Evolutionary conservation across 2,113 vertebrate genomes (phyloP).

Genomic region (Madoqua kirkii): DNA sequence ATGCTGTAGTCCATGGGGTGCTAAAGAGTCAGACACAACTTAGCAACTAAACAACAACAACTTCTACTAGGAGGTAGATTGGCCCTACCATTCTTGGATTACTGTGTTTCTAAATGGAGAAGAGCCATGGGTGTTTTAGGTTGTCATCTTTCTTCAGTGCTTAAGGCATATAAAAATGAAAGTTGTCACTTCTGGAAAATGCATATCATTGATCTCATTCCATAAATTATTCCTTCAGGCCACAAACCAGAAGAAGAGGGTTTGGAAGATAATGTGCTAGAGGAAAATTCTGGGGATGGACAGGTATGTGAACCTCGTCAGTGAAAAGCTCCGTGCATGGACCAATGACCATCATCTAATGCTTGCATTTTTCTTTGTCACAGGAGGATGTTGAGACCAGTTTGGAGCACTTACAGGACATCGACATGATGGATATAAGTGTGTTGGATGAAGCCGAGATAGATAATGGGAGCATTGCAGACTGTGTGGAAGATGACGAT

Average conservation of each 20-base stretch:
- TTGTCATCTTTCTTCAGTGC: neutral
- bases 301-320: constrained; percentile 78
- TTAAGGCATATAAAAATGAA: neutral
- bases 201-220: neutral
- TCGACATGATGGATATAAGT: constrained; percentile 95
- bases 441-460: constrained; percentile 93
- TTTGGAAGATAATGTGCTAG: constrained; percentile 86
- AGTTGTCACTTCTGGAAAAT: neutral
- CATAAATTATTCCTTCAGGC: constrained; percentile 74
- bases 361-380: neutral
- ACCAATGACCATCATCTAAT: neutral
- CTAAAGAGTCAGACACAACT: neutral
- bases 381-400: constrained; percentile 89
- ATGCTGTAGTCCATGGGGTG: neutral
- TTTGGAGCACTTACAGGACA: constrained; percentile 90
- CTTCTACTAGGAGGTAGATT: neutral
- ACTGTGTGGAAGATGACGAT: constrained; percentile 83
- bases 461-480: constrained; percentile 84
- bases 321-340: rapidly evolving
- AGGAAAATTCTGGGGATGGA: constrained; percentile 91
- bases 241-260: constrained; percentile 87
- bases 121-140: neutral
- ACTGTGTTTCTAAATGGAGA: no score
- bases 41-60: neutral
- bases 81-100: neutral